phyloP scores from a whole-genome alignment of 2,797 vertebrate species.

The Fistularia tabacaria region DNA sequence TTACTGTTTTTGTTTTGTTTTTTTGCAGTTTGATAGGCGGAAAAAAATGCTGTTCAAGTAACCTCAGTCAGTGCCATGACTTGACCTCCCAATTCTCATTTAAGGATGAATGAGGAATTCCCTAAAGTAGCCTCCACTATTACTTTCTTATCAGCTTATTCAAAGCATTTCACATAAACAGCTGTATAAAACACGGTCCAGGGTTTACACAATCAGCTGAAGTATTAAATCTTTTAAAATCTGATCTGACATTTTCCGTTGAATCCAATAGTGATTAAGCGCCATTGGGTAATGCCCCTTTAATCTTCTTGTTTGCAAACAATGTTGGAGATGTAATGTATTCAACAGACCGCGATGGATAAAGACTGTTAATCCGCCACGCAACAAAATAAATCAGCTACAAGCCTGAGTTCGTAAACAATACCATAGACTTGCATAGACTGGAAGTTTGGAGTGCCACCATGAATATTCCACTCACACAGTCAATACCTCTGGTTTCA shows the following conservation, averaged over 20 bases:
- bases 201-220: neutral
- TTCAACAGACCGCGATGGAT: conserved; percentile 16
- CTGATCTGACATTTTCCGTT: conserved; percentile 6
- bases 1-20: too few species aligned
- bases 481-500: conserved; percentile 17
- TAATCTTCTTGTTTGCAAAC: conserved; percentile 51
- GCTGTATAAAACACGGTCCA: too few species aligned
- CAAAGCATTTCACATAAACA: too few species aligned
- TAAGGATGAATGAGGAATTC: too few species aligned
- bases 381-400: conserved; percentile 22
- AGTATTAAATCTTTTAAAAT: conserved; percentile 5
- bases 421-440: conserved; percentile 28
- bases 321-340: conserved; percentile 27
- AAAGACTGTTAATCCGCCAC: conserved; percentile 22
- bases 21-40: too few species aligned
- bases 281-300: conserved; percentile 18
- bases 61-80: too few species aligned
- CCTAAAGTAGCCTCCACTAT: too few species aligned
- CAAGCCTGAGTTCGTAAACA: conserved; percentile 11
- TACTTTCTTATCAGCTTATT: too few species aligned
- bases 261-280: too few species aligned
- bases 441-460: conserved; percentile 20
- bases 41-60: too few species aligned
- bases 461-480: neutral
- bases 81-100: too few species aligned